Conservation (phyloP, 2,888 invertebrate species). For the Tupiocoris notatus region DNA sequence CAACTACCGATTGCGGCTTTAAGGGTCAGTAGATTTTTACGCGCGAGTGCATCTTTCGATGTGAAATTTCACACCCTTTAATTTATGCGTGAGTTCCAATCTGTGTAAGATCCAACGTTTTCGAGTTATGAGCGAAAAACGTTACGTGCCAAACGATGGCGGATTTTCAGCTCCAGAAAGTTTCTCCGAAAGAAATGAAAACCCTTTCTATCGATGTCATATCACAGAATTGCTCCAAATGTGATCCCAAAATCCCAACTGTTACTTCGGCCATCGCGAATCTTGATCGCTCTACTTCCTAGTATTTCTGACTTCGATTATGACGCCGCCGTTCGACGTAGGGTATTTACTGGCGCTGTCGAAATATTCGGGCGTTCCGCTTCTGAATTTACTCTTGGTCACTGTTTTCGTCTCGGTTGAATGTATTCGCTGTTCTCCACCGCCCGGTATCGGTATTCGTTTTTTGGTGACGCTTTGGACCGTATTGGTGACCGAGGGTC, state of each 20-base stretch:
- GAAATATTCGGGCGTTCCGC: slow-evolving; percentile 57
- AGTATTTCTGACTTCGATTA: slow-evolving; percentile 62
- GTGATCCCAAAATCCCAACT: too few relatives aligned
- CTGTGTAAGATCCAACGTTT: too few relatives aligned
- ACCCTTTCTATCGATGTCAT: too few relatives aligned
- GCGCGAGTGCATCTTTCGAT: too few relatives aligned
- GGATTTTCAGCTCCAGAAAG: too few relatives aligned
- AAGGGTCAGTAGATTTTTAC: too few relatives aligned
- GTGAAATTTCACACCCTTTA: too few relatives aligned
- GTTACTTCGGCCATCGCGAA: neutral
- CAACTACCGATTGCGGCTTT: too few relatives aligned
- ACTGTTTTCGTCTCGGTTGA: slow-evolving; percentile 70
- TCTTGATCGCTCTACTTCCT: slow-evolving; percentile 36
- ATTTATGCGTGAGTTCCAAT: too few relatives aligned
- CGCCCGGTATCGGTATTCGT: slow-evolving; percentile 64
- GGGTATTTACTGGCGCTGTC: slow-evolving; percentile 56
- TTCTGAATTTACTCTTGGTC: slow-evolving; percentile 64
- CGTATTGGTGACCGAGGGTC: slow-evolving; percentile 69
- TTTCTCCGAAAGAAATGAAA: too few relatives aligned
- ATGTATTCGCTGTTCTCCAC: slow-evolving; percentile 68
- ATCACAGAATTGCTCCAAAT: too few relatives aligned
- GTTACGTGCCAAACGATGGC: too few relatives aligned
- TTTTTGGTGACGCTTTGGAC: slow-evolving; percentile 70
- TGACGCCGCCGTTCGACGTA: slow-evolving; percentile 57
- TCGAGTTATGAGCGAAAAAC: neutral